These are phyloP conservation scores for Trichopria drosophilae DNA, from an alignment of 2,888 invertebrate species.

Conservation along the genomic window DNA sequence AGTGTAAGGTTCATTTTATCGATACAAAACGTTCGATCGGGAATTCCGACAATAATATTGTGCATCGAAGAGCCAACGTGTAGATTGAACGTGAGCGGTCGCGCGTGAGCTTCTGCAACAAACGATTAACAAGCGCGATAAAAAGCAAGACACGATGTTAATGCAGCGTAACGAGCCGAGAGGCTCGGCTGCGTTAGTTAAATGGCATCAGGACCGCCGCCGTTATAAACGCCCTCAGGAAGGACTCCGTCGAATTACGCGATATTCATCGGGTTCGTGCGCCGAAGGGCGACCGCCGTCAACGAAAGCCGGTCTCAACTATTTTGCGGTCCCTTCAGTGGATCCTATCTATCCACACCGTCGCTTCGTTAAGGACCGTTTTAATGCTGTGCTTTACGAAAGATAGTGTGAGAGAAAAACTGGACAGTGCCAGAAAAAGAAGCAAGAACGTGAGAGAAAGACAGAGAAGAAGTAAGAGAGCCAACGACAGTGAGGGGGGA, in stretches of 20 bases:
- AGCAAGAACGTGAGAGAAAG: not conserved
- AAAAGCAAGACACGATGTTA: slow-evolving; percentile 46
- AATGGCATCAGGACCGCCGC: slow-evolving; percentile 25
- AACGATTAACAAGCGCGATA: slow-evolving; percentile 47
- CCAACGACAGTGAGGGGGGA: too few relatives aligned
- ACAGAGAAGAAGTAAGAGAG: not conserved
- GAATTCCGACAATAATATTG: too few relatives aligned
- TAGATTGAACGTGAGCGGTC: too few relatives aligned
- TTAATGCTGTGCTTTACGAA: slow-evolving; percentile 20
- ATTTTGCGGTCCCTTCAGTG: slow-evolving; percentile 1
- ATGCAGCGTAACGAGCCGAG: slow-evolving; percentile 44
- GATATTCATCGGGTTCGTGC: slow-evolving; percentile 32
- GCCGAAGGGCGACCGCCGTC: slow-evolving; percentile 15
- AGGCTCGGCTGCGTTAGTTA: slow-evolving; percentile 31
- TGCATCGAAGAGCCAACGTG: too few relatives aligned
- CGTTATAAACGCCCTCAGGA: slow-evolving; percentile 23
- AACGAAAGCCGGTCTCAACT: slow-evolving; percentile 16
- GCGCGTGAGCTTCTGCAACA: slow-evolving; percentile 34
- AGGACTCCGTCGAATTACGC: slow-evolving; percentile 33
- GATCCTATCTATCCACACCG: slow-evolving; percentile 26
- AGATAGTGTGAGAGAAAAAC: not conserved
- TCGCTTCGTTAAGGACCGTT: slow-evolving; percentile 27
- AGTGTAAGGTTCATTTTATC: too few relatives aligned
- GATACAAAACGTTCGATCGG: too few relatives aligned
- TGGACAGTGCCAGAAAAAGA: not conserved